Base-by-base conservation (phyloP, 2,888 invertebrate genomes). In the Molanna angustata region DNA sequence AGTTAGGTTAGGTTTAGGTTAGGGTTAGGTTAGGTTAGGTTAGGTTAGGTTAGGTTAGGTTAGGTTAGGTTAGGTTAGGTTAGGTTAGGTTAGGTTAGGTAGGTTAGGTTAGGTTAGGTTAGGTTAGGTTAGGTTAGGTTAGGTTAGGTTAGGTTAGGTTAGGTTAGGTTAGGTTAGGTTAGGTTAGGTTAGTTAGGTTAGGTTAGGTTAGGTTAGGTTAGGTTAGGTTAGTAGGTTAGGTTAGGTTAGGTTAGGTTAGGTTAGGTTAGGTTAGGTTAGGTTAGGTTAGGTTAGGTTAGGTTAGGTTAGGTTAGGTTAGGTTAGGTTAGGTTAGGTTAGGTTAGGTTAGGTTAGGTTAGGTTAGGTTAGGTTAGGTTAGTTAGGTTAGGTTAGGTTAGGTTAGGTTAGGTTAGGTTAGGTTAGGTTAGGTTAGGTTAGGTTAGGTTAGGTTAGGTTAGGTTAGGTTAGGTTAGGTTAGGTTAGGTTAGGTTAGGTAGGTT, bases 1-100 rank as follows among this genome's bases (percentile, higher is more conserved):
- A 39, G 39, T 14, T 39, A 17, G 17, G 39, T 14, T 39, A 17
- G 17, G 39, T 14, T 39, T 39, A 39, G 39, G 39, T 39, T 39
- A 39, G 39, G n/a, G 39, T 39, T 39, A 39, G 39, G 39, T 39
- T 39, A 39, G 39, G 39, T 39, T 39, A 39, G 39, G 39, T 39
- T 39, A 39, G 39, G 39, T 39, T 39, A 39, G 39, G 39, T 39
- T 39, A 39, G 39, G 39, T 39, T 39, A 39, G 39, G 39, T 39
- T 39, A 39, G 39, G 39, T 39, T 39, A 39, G 39, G 39, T 39
- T 39, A 39, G 39, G 39, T 39, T 39, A 39, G 39, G 39, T 39
- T 39, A 39, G 39, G 39, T 39, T 39, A 39, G 39, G 39, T 39
- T 39, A 39, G 39, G 39, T 39, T 39, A 39, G 39, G 39, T 39